Conservation (phyloP, 2,113 vertebrate genomes). For the Phalacrocorax carbo region DNA sequence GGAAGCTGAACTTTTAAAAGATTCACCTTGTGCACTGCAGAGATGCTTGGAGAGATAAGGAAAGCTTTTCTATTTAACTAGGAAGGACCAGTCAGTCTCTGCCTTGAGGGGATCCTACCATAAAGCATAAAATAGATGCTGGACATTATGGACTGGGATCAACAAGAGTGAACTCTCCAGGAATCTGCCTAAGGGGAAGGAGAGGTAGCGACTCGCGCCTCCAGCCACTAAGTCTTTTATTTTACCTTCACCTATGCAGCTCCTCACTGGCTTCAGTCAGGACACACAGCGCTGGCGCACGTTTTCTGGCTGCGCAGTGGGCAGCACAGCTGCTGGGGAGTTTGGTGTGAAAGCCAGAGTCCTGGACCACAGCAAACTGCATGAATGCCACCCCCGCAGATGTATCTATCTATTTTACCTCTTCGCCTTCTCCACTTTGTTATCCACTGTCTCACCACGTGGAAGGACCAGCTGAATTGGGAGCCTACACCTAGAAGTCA, state of each 20-base stretch:
- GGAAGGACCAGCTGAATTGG: background rate
- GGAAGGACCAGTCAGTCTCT: background rate
- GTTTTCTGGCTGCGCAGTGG: fast-evolving
- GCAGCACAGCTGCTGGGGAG: fast-evolving
- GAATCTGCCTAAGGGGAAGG: background rate
- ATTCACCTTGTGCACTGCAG: background rate
- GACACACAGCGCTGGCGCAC: fast-evolving
- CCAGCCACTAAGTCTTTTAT: background rate
- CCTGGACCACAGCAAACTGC: background rate
- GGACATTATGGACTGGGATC: background rate
- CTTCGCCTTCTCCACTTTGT: background rate
- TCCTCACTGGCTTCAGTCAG: background rate
- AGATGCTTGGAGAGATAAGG: background rate
- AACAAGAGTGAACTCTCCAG: background rate
- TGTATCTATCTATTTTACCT: background rate
- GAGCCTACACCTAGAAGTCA: background rate
- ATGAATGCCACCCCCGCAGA: fast-evolving
- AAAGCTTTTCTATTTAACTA: background rate
- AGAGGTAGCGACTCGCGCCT: background rate
- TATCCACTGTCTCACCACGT: fast-evolving
- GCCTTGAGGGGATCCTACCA: background rate
- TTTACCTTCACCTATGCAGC: background rate
- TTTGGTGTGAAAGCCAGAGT: fast-evolving
- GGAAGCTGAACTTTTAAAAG: background rate
- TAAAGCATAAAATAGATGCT: background rate